Base-by-base conservation (phyloP, 2,888 invertebrate species). In the Caenorhabditis sp. region DNA sequence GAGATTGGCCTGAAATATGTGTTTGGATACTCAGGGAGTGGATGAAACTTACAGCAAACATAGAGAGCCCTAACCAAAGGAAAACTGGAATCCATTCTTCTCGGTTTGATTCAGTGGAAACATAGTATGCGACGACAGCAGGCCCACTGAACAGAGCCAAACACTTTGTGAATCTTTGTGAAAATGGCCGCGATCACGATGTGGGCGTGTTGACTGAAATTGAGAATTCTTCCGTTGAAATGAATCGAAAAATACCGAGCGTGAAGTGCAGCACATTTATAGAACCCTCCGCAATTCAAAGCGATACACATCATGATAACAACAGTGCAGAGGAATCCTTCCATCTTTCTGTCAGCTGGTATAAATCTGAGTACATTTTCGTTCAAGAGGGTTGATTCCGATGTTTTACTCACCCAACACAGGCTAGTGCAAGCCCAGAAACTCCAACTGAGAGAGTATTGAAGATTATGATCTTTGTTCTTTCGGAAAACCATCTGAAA, bases 81-180 rank as follows among this genome's bases (percentile, higher is more conserved):
- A 70, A 84, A 35, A 84, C 84, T 24, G 75, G 80, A 41, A 76
- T 75, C 84, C 84, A 84, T 28, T 84, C 69, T 1, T 19, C 22
- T 38, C 79, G 16, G 28, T 74, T 73, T 3, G 69, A 72, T 54
- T 88, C 88, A 10, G 84, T 82, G 2, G 59, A 26, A 10, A 88
- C 87, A 66, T 88, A 86, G 22, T 87, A 69, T 8, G 82, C 74
- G 61, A 89, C 85, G 49, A 89, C 64, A 14, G 85, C 82, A 0
- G 89, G 89, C 12, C 86, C 88, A 0, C 87, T 74, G 82, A 89
- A 89, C 14, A 89, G 73, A 22, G 89, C 85, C 41, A 88, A 35
- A 79, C 89, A 89, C 66, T 89, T 89, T 31, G 84, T 86, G 72
- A 87, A 88, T 66, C 89, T n/a, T n/a, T n/a, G n/a, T n/a, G n/a